phyloP scores from a whole-genome alignment of 2,888 invertebrate species.

The Ischnus inquisitorius region DNA sequence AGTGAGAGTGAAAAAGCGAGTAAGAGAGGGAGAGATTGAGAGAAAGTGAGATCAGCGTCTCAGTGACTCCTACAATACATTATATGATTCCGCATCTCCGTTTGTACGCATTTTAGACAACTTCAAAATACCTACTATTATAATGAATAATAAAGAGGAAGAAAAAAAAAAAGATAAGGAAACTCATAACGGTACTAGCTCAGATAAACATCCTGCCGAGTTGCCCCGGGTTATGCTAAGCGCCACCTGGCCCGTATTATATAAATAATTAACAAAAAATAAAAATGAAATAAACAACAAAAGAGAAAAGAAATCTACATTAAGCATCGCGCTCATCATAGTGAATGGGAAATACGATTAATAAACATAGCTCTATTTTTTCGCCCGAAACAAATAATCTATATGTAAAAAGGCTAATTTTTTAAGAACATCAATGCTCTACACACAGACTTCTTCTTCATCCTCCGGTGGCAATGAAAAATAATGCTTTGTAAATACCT shows the following conservation, averaged over 20 bases:
- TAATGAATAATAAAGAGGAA: constrained; percentile 54
- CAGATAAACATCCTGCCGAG: constrained; percentile 82
- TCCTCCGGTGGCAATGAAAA: constrained; percentile 62
- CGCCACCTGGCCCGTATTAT: constrained; percentile 79
- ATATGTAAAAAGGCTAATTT: constrained; percentile 78
- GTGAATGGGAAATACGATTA: constrained; percentile 70
- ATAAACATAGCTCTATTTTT: constrained; percentile 78
- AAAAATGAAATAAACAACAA: constrained; percentile 33
- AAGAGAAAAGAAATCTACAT: constrained; percentile 54
- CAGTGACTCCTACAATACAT: constrained; percentile 72
- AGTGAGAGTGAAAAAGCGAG: constrained; percentile 40
- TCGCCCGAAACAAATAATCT: constrained; percentile 74
- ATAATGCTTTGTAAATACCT: constrained; percentile 69
- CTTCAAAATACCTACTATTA: constrained; percentile 63
- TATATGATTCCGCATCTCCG: constrained; percentile 81
- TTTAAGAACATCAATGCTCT: constrained; percentile 74
- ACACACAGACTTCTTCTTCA: constrained; percentile 64
- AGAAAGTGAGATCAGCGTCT: constrained; percentile 55
- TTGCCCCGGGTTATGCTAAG: constrained; percentile 80
- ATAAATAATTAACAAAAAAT: constrained; percentile 72
- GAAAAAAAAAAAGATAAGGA: constrained; percentile 63
- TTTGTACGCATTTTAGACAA: constrained; percentile 81
- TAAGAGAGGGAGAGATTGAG: constrained; percentile 27
- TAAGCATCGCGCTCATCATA: constrained; percentile 70
- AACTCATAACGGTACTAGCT: constrained; percentile 82